phyloP scores from a whole-genome alignment of 2,113 vertebrate species.

The Hippocampus mohnikei region DNA sequence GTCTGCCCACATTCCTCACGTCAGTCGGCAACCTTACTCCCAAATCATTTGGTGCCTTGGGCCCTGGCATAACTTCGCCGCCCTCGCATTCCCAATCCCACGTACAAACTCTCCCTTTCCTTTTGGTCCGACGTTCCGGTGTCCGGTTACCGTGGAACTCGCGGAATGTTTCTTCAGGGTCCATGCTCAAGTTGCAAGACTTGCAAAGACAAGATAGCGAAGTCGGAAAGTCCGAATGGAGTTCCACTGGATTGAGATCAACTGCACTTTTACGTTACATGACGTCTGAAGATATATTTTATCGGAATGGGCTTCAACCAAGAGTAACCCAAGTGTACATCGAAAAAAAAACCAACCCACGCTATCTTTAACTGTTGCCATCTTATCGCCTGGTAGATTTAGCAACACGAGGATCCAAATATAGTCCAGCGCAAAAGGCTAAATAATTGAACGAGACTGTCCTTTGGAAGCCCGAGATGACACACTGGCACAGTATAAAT shows the following conservation, averaged over 20 bases:
- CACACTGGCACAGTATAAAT: slow-evolving; percentile 55
- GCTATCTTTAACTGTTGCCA: slow-evolving; percentile 63
- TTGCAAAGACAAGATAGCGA: slow-evolving; percentile 53
- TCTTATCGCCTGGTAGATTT: slow-evolving; percentile 34
- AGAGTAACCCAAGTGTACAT: slow-evolving; percentile 56
- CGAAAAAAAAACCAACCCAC: slow-evolving; percentile 33
- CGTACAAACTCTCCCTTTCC: slow-evolving; percentile 35
- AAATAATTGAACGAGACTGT: slow-evolving; percentile 1
- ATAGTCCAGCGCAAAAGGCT: slow-evolving; percentile 46
- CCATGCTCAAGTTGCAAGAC: slow-evolving; percentile 29
- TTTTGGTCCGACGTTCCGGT: slow-evolving; percentile 26
- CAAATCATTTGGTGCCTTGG: slow-evolving; percentile 22
- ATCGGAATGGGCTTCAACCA: slow-evolving; percentile 37
- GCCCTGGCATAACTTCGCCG: slow-evolving; percentile 15
- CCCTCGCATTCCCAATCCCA: slow-evolving; percentile 20
- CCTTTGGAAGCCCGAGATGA: slow-evolving; percentile 18
- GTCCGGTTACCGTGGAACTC: slow-evolving; percentile 50
- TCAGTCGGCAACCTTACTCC: slow-evolving; percentile 4
- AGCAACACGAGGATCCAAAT: slow-evolving; percentile 38
- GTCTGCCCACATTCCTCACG: background rate
- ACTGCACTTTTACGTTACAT: background rate
- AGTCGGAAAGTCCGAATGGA: slow-evolving; percentile 9
- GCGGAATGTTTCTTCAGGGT: slow-evolving; percentile 66
- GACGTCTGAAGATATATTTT: slow-evolving; percentile 20
- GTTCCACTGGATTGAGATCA: background rate